Evolutionary conservation across 2,888 invertebrate species (phyloP).

Genomic region (Lasioglossum marginatum): DNA sequence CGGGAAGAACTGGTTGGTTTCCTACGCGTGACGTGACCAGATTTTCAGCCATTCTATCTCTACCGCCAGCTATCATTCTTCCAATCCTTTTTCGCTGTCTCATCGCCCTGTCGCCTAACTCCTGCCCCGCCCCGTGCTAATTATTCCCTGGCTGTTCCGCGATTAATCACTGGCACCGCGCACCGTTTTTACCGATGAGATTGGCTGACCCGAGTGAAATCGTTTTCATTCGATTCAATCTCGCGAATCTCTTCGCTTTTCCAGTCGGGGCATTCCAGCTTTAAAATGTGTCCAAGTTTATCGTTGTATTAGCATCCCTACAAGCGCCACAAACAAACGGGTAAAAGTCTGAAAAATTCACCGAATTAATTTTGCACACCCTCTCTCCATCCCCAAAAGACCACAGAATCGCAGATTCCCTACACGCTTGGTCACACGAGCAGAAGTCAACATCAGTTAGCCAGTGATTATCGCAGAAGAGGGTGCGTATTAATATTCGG

Average conservation of each 20-base stretch:
- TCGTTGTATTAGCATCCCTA: background rate
- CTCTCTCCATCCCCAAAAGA: background rate
- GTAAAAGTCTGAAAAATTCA: background rate
- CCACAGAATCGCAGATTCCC: background rate
- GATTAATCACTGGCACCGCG: constrained; percentile 40
- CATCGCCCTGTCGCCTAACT: background rate
- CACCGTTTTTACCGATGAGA: constrained; percentile 2
- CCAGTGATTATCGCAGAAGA: background rate
- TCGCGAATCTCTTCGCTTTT: background rate
- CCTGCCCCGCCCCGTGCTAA: constrained; percentile 31
- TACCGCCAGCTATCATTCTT: background rate
- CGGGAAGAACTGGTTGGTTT: background rate
- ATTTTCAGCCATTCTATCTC: constrained; percentile 11
- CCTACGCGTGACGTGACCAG: background rate
- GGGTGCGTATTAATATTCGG: constrained; percentile 19
- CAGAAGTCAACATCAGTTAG: constrained; percentile 18
- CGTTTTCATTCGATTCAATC: constrained; percentile 21
- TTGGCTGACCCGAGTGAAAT: background rate
- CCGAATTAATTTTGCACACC: background rate
- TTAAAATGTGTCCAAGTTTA: no score
- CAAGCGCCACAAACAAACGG: background rate
- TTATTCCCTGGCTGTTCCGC: constrained; percentile 35
- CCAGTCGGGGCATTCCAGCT: no score
- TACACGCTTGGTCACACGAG: background rate
- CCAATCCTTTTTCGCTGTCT: constrained; percentile 17